phyloP scores from a whole-genome alignment of 1,140 invertebrate genomes.

The Agraylea sexmaculata region DNA sequence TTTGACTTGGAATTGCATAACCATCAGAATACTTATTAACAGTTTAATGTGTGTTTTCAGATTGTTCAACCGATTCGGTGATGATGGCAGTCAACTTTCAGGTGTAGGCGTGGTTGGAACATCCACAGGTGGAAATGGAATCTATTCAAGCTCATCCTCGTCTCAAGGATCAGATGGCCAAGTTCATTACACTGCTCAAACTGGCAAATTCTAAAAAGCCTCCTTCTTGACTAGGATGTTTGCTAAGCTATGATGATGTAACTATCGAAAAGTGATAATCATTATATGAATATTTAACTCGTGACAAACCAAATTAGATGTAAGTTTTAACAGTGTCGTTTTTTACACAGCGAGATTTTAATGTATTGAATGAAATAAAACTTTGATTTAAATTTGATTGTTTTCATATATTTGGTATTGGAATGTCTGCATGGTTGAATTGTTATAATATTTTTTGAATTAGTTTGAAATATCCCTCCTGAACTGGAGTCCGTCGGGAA shows the following conservation, averaged over 20 bases:
- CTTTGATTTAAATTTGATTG: too few relatives aligned
- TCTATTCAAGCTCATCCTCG: constrained; percentile 18
- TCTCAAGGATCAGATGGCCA: constrained; percentile 16
- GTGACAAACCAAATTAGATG: constrained; percentile 2
- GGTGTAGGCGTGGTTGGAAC: constrained; percentile 14
- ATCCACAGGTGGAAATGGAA: constrained; percentile 17
- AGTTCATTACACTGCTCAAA: constrained; percentile 18
- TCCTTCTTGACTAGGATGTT: not conserved
- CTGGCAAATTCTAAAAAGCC: constrained; percentile 18
- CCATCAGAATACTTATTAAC: too few relatives aligned
- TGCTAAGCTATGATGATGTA: not conserved
- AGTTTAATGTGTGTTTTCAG: too few relatives aligned
- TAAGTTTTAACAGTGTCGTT: not conserved
- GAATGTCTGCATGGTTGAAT: too few relatives aligned
- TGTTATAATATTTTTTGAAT: not conserved
- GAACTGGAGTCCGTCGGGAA: constrained; percentile 13
- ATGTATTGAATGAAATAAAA: not conserved
- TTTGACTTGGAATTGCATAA: too few relatives aligned
- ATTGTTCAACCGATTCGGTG: constrained; percentile 16
- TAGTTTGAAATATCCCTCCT: constrained; percentile 4
- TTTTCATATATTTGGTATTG: too few relatives aligned
- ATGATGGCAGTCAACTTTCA: constrained; percentile 12
- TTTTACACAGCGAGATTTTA: too few relatives aligned
- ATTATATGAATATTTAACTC: not conserved
- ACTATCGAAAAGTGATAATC: not conserved